A percentile compares a stretch with the other conserved stretches of the same genome.
phyloP scores from a whole-genome alignment of 2,797 vertebrate species.

The Macropus fuliginosus region DNA sequence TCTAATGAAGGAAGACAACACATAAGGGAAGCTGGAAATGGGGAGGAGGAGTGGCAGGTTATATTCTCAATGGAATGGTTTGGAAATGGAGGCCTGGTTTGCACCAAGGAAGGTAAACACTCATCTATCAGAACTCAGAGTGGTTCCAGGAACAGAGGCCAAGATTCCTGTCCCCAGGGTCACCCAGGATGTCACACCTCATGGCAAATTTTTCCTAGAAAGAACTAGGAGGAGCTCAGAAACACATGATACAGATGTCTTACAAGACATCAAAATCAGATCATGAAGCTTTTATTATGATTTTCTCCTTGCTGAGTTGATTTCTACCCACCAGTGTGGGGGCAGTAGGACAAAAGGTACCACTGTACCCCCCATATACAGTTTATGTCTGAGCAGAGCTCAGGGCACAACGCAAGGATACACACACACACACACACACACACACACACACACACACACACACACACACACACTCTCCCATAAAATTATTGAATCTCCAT shows the following conservation, averaged over 20 bases:
- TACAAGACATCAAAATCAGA: not conserved
- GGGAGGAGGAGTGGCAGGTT: not conserved
- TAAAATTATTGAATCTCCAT: not conserved
- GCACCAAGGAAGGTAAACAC: not conserved
- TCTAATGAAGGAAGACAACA: not conserved
- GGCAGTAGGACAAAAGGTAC: not conserved
- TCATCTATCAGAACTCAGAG: not conserved
- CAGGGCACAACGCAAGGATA: not conserved
- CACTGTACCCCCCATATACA: not conserved
- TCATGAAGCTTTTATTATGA: not conserved
- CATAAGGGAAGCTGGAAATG: not conserved
- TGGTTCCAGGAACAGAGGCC: not conserved
- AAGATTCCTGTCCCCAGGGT: not conserved
- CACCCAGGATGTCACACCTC: not conserved
- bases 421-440: not conserved
- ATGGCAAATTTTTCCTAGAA: not conserved
- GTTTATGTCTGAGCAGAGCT: not conserved
- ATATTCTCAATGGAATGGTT: not conserved
- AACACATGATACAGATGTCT: not conserved
- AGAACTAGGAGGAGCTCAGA: not conserved
- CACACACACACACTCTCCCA: not conserved
- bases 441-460: not conserved
- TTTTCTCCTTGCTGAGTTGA: not conserved
- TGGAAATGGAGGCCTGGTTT: not conserved
- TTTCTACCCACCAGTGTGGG: not conserved